phyloP scores from a whole-genome alignment of 2,888 invertebrate genomes.

The Seira sanloemensis region DNA sequence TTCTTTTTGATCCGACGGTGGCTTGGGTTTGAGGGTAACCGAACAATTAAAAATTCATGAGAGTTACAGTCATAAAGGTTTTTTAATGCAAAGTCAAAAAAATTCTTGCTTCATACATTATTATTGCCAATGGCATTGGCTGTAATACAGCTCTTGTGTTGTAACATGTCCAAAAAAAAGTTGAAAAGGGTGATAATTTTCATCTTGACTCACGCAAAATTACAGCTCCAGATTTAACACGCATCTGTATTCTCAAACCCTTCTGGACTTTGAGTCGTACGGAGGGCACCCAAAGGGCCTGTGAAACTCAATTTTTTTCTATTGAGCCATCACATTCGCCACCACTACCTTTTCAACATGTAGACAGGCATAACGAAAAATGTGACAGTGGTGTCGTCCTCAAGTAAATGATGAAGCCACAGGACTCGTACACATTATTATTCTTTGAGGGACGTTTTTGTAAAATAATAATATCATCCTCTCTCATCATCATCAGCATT shows the following conservation, averaged over 20 bases:
- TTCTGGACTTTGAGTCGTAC: slow-evolving; percentile 42
- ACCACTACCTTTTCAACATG: slow-evolving; percentile 42
- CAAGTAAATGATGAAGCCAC: slow-evolving; percentile 17
- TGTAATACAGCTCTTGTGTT: neutral
- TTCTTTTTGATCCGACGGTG: neutral
- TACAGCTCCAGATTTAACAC: slow-evolving; percentile 45
- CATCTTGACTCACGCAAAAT: neutral
- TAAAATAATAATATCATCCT: slow-evolving; percentile 22
- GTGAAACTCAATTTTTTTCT: slow-evolving; percentile 39
- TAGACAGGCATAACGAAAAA: slow-evolving; percentile 60
- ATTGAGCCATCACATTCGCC: slow-evolving; percentile 50
- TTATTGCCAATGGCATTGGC: too few relatives aligned
- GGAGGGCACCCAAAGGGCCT: slow-evolving; percentile 63
- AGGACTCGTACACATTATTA: slow-evolving; percentile 18
- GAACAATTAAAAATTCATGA: slow-evolving; percentile 41
- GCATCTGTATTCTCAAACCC: slow-evolving; percentile 51
- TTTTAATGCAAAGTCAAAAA: too few relatives aligned
- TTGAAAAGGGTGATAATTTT: slow-evolving; percentile 30
- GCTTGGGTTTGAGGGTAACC: slow-evolving; percentile 35
- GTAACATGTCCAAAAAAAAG: neutral
- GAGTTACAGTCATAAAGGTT: too few relatives aligned
- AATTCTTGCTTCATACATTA: too few relatives aligned
- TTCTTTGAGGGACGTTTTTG: slow-evolving; percentile 30
- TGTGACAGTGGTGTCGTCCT: slow-evolving; percentile 10
- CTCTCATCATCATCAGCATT: slow-evolving; percentile 55